Base-by-base conservation (phyloP, 2,888 invertebrate species). In the Drosophila subsilvestris region DNA sequence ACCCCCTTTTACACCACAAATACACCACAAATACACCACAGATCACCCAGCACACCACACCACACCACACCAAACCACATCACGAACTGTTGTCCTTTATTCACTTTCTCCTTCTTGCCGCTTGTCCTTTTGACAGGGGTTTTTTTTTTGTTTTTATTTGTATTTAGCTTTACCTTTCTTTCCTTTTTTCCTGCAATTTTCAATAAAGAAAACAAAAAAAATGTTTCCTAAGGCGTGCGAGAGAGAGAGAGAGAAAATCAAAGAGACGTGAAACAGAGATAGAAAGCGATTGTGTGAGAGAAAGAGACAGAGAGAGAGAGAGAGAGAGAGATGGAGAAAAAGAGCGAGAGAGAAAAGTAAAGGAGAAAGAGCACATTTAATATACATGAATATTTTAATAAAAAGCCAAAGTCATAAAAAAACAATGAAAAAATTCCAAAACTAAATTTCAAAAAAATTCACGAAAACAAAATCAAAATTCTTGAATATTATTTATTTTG, bases 341-440 rank as follows among this genome's bases (percentile, higher is more conserved):
- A 58, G 49, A 55, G 66, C 60, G 69, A 74, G 51, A 62, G 47
- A 80, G 76, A 80, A 85, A 75, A 80, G 77, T 76, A 75, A 81
- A 83, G 76, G 79, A 80, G 77, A 79, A 76, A 79, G 69, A 88
- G 86, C 86, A 88, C 75, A 84, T 77, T 55, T 74, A 74, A 75
- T 60, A 47, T 79, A 74, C 70, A 80, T 79, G 70, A 82, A 78
- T 70, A 72, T 80, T 69, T 61, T 69, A 75, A 79, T 72, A 76
- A 86, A 88, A 88, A 91, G 90, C 91, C 91, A 91, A 91, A 86
- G 90, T 88, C 90, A 91, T 83, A 68, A 17, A 51, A 68, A 58
- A 62, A 56, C 51, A 27, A 56, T 20, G 22, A 22, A n/a, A 55
- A 74, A 59, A 63, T 70, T 70, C 71, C 49, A 53, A 20, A 70